Evolutionary conservation across 2,888 invertebrate genomes (phyloP).

Genomic region (Pyrochroa serraticornis): DNA sequence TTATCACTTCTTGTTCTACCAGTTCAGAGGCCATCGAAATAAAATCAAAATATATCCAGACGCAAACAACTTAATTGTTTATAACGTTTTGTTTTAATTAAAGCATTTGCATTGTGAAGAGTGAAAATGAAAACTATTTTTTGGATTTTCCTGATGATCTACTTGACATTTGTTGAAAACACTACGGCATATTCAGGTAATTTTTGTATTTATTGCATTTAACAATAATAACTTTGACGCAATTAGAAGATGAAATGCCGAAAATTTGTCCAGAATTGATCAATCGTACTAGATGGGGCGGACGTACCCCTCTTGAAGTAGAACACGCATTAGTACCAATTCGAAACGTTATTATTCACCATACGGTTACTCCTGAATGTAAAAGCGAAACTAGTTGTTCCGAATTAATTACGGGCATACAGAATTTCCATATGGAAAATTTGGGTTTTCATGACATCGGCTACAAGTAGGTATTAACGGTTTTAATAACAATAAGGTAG

Average conservation of each 20-base stretch:
- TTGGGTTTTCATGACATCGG: constrained; percentile 64
- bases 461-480: constrained; percentile 61
- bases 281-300: constrained; percentile 67
- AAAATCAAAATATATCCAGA: too few species aligned
- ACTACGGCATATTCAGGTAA: background rate
- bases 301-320: constrained; percentile 56
- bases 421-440: constrained; percentile 61
- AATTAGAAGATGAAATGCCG: constrained; percentile 17
- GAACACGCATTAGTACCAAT: constrained; percentile 64
- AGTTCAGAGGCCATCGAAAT: too few species aligned
- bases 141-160: too few species aligned
- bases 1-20: too few species aligned
- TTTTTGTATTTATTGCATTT: too few species aligned
- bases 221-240: too few species aligned
- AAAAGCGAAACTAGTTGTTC: constrained; percentile 57
- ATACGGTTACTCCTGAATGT: constrained; percentile 63
- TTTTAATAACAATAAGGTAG: constrained; percentile 1
- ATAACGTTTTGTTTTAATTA: too few species aligned
- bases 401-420: constrained; percentile 56
- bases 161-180: too few species aligned
- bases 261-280: constrained; percentile 62
- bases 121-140: too few species aligned
- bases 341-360: constrained; percentile 63
- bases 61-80: too few species aligned
- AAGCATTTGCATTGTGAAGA: too few species aligned